Evolutionary conservation across 2,113 vertebrate genomes (phyloP), one percentile per base, ranked within the genome.

Genomic region (Sinocyclocheilus maitianheensis): DNA sequence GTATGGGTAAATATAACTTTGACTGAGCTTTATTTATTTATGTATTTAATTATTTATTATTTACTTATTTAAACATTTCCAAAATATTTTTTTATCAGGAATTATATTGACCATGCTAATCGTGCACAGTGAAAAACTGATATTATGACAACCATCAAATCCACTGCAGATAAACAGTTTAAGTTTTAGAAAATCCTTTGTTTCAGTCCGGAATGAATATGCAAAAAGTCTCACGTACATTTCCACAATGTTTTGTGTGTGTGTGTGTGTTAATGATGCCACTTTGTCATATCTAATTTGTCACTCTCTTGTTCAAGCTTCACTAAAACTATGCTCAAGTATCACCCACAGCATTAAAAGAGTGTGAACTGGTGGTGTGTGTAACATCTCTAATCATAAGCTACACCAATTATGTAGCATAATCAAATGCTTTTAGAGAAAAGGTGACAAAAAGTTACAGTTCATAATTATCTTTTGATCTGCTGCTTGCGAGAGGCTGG

Each of bases 351-450:
- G 43, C 43, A 67, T 51, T 77, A 65, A 14, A 77, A 85, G 46
- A 62, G 77, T 63, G 37, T 3, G 12, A 80, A 43, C 10, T 4
- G 11, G 11, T 14, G 11, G 53, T 80, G 11, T 76, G 34, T 22
- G 5, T 46, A 63, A 80, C 58, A 76, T 51, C 46, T 46, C 55
- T 62, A 80, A 80, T 63, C 77, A 63, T 16, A 63, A 46, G 22
- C 22, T 63, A 63, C 58, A 80, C 16, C 0, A n/a, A 14, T 63
- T 80, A 13, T 37, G 12, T 5, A 26, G 58, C 58, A 46, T 80
- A 80, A 62, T 63, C 37, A 43, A 80, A 40, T 63, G 77, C 53
- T 63, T 63, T 80, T 62, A 80, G 37, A 60, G 11, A 80, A 62
- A 63, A 63, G 22, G 22, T 24, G 58, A 37, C 71, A 75, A 48